phyloP scores from a whole-genome alignment of 2,113 vertebrate genomes.

The Cottus gobio region DNA sequence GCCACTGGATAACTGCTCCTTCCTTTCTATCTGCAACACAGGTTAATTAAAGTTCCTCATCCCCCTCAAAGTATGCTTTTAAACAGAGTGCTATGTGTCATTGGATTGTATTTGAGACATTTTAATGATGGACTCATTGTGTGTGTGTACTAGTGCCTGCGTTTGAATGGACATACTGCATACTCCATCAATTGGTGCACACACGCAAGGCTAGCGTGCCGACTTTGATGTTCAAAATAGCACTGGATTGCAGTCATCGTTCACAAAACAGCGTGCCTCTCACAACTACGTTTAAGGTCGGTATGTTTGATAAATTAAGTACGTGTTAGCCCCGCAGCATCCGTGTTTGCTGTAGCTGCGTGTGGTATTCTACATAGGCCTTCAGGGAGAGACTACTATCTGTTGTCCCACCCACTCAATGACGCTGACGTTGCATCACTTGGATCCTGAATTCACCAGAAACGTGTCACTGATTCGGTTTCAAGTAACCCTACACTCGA shows the following conservation, averaged over 20 bases:
- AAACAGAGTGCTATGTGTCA: constrained; percentile 80
- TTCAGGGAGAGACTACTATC: constrained; percentile 37
- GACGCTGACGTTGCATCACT: constrained; percentile 50
- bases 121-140: constrained; percentile 71
- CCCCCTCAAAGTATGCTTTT: constrained; percentile 77
- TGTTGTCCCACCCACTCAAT: constrained; percentile 40
- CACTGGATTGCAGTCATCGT: not conserved
- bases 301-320: constrained; percentile 30
- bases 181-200: constrained; percentile 39
- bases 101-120: constrained; percentile 73
- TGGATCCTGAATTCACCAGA: constrained; percentile 52
- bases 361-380: constrained; percentile 10
- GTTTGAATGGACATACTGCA: constrained; percentile 38
- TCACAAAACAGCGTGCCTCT: not conserved
- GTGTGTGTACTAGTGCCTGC: not conserved
- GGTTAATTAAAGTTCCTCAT: constrained; percentile 79
- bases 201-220: constrained; percentile 7
- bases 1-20: constrained; percentile 67
- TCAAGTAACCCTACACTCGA: constrained; percentile 46
- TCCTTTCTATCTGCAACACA: constrained; percentile 60
- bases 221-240: constrained; percentile 18
- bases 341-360: constrained; percentile 6
- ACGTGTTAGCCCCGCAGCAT: constrained; percentile 4
- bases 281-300: constrained; percentile 31
- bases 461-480: constrained; percentile 41